phyloP scores from a whole-genome alignment of 1,140 invertebrate genomes.

The Drosophila lini region DNA sequence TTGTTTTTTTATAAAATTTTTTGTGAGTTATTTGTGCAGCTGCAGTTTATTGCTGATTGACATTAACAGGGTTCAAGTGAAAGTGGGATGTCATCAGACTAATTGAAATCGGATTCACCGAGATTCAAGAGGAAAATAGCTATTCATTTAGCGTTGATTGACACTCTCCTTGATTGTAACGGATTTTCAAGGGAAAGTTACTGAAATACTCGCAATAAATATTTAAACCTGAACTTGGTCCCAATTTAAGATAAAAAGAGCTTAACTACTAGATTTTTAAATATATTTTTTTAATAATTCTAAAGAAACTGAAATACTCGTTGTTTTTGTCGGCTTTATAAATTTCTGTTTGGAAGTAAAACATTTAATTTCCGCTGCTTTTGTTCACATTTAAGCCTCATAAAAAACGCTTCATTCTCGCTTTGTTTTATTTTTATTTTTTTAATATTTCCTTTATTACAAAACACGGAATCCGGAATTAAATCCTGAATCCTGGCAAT shows the following conservation, averaged over 20 bases:
- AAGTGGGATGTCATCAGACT: slow-evolving; percentile 33
- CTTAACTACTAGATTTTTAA: no score
- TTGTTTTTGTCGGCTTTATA: not conserved
- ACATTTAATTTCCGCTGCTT: not conserved
- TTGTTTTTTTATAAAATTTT: not conserved
- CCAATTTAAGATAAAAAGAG: no score
- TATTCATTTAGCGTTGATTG: slow-evolving; percentile 14
- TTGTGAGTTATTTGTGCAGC: slow-evolving; percentile 3
- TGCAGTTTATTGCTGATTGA: slow-evolving; percentile 49
- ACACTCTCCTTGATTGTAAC: not conserved
- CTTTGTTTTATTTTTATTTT: slow-evolving; percentile 7
- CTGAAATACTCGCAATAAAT: not conserved
- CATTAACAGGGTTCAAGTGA: slow-evolving; percentile 23
- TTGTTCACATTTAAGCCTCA: not conserved
- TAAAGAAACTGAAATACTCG: not conserved
- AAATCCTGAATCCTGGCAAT: slow-evolving; percentile 18
- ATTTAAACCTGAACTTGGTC: not conserved
- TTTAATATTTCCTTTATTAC: slow-evolving; percentile 21
- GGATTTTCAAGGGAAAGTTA: not conserved
- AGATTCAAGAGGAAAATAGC: not conserved
- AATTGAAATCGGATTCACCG: slow-evolving; percentile 49
- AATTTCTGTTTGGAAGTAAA: not conserved
- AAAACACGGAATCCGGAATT: slow-evolving; percentile 44
- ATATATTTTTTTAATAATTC: not conserved
- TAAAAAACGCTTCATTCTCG: not conserved